phyloP scores from a whole-genome alignment of 2,888 invertebrate genomes.

The Sarcophaga subvicina region DNA sequence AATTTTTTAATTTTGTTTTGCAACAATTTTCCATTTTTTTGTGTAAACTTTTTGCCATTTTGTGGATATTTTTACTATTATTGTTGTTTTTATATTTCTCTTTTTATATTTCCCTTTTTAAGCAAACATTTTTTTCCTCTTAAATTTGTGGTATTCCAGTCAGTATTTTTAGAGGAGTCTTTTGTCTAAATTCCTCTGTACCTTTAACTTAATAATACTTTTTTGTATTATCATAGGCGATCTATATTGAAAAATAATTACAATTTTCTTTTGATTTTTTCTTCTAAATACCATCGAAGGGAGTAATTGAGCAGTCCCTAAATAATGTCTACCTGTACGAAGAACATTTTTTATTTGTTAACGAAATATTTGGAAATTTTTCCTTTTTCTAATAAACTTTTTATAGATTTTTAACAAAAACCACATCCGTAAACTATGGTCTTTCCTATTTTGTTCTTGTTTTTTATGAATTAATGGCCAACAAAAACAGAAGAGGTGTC shows the following conservation, averaged over 20 bases:
- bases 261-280: background rate
- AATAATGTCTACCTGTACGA: no score
- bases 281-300: background rate
- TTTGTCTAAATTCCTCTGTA: background rate
- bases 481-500: no score
- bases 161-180: no score
- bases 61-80: background rate
- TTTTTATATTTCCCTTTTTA: background rate
- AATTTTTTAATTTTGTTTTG: constrained; percentile 43
- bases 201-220: constrained; percentile 33
- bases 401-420: background rate
- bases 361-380: background rate
- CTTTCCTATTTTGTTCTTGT: no score
- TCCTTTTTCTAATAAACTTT: background rate
- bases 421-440: no score
- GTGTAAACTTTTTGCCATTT: background rate
- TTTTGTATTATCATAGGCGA: background rate
- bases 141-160: no score
- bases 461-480: no score
- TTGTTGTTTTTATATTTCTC: constrained; percentile 6
- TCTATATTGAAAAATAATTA: background rate
- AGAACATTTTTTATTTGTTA: no score
- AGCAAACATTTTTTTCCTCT: no score
- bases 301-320: background rate
- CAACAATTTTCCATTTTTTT: constrained; percentile 3